A percentile compares a stretch with the other conserved stretches of the same genome.
These are phyloP conservation scores for Palythoa grandis DNA, from an alignment of 92 coral and sea anemone genomes.

Conservation along the genomic window DNA sequence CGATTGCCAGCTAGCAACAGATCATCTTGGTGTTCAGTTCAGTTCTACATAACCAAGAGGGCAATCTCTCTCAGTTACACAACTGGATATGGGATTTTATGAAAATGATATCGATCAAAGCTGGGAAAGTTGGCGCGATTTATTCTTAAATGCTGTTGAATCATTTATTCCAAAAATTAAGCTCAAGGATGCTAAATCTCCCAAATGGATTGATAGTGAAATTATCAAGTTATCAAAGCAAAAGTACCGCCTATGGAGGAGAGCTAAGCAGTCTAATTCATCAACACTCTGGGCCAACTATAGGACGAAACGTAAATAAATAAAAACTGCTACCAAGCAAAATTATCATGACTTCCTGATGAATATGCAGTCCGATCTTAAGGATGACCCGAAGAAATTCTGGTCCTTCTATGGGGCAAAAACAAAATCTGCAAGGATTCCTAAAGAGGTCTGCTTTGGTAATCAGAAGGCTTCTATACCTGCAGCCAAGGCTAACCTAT, in stretches of 20 bases:
- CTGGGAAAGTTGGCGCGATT: slow-evolving; percentile 56
- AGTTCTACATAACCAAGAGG: slow-evolving; percentile 31
- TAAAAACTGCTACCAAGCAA: slow-evolving; percentile 37
- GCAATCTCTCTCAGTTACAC: slow-evolving; percentile 34
- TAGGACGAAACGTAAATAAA: slow-evolving; percentile 22
- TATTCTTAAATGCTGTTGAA: slow-evolving; percentile 50
- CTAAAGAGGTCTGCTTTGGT: slow-evolving; percentile 48
- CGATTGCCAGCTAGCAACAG: slow-evolving; percentile 53
- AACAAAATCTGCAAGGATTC: slow-evolving; percentile 43
- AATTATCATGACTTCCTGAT: slow-evolving; percentile 41
- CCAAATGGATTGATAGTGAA: slow-evolving; percentile 40
- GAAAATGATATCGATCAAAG: slow-evolving; percentile 44
- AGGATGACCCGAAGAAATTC: slow-evolving; percentile 55
- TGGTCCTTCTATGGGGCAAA: slow-evolving; percentile 52
- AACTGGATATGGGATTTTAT: slow-evolving; percentile 43
- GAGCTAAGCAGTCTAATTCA: slow-evolving; percentile 3
- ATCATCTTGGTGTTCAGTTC: slow-evolving; percentile 48
- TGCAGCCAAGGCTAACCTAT: slow-evolving; percentile 52
- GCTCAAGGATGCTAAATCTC: slow-evolving; percentile 36
- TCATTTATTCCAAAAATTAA: slow-evolving; percentile 41
- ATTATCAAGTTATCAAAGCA: slow-evolving; percentile 31
- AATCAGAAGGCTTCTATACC: slow-evolving; percentile 44
- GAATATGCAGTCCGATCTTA: slow-evolving; percentile 48
- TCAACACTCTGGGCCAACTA: slow-evolving; percentile 26
- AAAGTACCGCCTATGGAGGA: slow-evolving; percentile 14